phyloP scores from a whole-genome alignment of 2,113 vertebrate genomes.

The Pogona vitticeps region DNA sequence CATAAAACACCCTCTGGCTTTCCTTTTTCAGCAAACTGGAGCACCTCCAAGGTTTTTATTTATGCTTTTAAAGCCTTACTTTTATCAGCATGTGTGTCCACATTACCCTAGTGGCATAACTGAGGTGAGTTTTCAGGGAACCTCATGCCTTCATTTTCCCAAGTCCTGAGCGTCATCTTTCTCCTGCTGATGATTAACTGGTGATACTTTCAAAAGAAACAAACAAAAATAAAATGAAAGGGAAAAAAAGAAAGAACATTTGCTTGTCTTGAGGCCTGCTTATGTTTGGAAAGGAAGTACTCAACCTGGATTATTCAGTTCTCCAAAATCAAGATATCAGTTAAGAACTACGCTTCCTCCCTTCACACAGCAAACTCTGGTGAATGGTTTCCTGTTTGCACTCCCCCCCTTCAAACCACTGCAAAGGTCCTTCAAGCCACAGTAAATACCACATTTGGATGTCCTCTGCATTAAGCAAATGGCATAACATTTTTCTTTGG shows the following conservation, averaged over 20 bases:
- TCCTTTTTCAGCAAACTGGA: conserved; percentile 4
- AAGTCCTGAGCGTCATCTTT: neutral
- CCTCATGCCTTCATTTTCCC: neutral
- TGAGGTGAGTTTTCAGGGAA: neutral
- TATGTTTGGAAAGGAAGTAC: neutral
- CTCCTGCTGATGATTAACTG: neutral
- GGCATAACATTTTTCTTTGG: neutral
- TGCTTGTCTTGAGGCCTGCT: neutral
- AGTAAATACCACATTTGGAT: neutral
- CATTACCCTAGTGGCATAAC: neutral
- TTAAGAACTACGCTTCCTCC: neutral
- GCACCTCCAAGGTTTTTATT: neutral
- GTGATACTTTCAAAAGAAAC: too few species aligned
- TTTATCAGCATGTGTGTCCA: neutral
- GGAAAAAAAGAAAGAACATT: neutral
- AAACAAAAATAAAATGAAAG: too few species aligned
- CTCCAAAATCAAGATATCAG: neutral
- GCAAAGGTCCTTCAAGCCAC: neutral
- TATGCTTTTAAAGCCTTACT: neutral
- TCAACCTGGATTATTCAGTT: neutral
- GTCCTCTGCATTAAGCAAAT: conserved; percentile 1
- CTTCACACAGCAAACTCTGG: neutral
- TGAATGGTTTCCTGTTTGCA: neutral
- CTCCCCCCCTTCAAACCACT: neutral
- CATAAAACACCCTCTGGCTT: neutral